Percentiles rank a stretch among this genome's conserved stretches.
Evolutionary conservation across 2,888 invertebrate species (phyloP).

Genomic region (Epinotia demarniana): DNA sequence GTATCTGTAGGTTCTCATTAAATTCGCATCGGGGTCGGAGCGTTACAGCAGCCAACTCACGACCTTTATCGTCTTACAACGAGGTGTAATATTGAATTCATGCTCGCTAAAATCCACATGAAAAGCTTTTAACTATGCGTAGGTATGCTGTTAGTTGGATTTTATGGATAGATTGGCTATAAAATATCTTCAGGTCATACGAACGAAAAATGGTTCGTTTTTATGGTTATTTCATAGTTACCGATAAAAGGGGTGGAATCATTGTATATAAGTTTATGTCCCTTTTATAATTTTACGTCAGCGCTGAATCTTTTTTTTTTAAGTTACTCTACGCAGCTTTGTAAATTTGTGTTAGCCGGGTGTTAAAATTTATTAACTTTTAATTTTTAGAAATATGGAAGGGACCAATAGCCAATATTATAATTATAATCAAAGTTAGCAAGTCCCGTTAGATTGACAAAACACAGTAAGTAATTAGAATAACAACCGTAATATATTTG

Average conservation of each 20-base stretch:
- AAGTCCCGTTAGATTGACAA: too few species aligned
- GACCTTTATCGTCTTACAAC: constrained; percentile 17
- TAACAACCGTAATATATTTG: too few species aligned
- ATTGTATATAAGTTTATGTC: constrained; percentile 17
- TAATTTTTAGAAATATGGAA: too few species aligned
- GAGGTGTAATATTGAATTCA: constrained; percentile 27
- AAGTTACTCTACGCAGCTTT: too few species aligned
- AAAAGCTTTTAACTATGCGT: constrained; percentile 24
- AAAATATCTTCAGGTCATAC: constrained; percentile 21
- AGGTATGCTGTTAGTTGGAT: constrained; percentile 6
- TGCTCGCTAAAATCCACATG: constrained; percentile 11
- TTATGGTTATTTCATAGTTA: constrained; percentile 32
- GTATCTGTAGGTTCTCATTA: constrained; percentile 17
- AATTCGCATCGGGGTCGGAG: constrained; percentile 21
- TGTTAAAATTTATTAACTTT: too few species aligned
- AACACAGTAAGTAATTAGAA: too few species aligned
- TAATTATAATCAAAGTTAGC: background rate
- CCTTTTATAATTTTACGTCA: constrained; percentile 16
- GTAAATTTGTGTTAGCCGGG: too few species aligned
- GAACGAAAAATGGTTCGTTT: constrained; percentile 22
- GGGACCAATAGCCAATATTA: background rate
- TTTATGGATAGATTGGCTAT: constrained; percentile 13
- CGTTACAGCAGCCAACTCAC: constrained; percentile 4
- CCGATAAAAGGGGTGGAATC: constrained; percentile 30
- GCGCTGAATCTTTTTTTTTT: background rate